Evolutionary conservation across 2,888 invertebrate species (phyloP).

Genomic region (Amaurobius ferox): DNA sequence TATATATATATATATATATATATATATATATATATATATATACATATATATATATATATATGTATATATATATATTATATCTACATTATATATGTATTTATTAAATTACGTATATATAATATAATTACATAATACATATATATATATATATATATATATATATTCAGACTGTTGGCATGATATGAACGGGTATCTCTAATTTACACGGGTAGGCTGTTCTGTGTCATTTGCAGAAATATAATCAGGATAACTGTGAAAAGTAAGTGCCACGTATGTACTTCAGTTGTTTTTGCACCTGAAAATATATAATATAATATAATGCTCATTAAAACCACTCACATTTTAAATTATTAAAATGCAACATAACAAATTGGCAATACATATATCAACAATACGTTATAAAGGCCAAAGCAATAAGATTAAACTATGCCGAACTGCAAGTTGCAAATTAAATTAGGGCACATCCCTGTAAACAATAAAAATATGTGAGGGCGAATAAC

Average conservation of each 20-base stretch:
- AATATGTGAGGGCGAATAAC: too few relatives aligned
- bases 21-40: too few relatives aligned
- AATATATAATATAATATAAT: background rate
- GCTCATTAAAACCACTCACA: too few relatives aligned
- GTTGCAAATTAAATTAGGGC: too few relatives aligned
- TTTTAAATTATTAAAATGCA: too few relatives aligned
- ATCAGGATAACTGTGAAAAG: background rate
- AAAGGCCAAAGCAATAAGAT: too few relatives aligned
- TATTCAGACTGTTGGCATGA: background rate
- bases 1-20: too few relatives aligned
- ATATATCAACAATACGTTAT: too few relatives aligned
- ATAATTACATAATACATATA: background rate
- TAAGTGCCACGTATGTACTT: background rate
- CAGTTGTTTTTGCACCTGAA: background rate
- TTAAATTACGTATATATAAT: too few relatives aligned
- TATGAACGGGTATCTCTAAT: background rate
- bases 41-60: background rate
- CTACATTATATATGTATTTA: background rate
- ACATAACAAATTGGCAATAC: too few relatives aligned
- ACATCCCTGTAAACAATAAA: too few relatives aligned
- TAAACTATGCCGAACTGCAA: too few relatives aligned
- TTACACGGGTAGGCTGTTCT: background rate
- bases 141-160: background rate
- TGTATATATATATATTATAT: background rate
- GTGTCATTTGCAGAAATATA: background rate